Conservation (phyloP, 2,797 vertebrate genomes). For the Siniperca obscura region DNA sequence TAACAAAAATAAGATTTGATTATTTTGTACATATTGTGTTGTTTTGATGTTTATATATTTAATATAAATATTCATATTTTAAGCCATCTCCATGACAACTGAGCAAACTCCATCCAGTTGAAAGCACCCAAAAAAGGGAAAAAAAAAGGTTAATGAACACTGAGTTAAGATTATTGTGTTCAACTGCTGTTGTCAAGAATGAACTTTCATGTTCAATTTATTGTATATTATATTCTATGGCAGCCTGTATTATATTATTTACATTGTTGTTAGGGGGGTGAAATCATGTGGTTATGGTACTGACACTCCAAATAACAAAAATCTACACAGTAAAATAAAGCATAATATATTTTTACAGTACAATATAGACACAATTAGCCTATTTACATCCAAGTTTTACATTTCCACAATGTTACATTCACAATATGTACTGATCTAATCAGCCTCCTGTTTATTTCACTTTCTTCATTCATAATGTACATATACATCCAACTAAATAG, state of each 20-base stretch:
- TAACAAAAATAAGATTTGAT: too few relatives aligned
- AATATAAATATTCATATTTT: neutral
- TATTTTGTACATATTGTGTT: too few relatives aligned
- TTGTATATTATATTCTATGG: too few relatives aligned
- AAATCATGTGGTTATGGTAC: neutral
- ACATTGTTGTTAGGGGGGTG: neutral
- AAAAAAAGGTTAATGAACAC: too few relatives aligned
- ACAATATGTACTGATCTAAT: neutral
- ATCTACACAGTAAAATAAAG: conserved; percentile 1
- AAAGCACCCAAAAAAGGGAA: too few relatives aligned
- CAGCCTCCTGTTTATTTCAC: neutral
- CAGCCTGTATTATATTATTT: neutral
- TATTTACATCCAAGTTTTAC: conserved; percentile 14
- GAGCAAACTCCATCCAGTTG: neutral
- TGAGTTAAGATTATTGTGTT: too few relatives aligned
- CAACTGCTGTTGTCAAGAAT: too few relatives aligned
- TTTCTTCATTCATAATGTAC: neutral
- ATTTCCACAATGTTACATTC: neutral
- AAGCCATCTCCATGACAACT: neutral
- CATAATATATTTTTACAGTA: conserved; percentile 13
- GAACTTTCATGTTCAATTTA: too few relatives aligned
- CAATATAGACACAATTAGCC: neutral
- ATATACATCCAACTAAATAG: neutral
- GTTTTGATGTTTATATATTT: neutral
- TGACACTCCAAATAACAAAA: neutral